Evolutionary conservation across 2,888 invertebrate species (phyloP), one percentile per base, ranked within the genome.

Genomic region (Diploptera punctata): DNA sequence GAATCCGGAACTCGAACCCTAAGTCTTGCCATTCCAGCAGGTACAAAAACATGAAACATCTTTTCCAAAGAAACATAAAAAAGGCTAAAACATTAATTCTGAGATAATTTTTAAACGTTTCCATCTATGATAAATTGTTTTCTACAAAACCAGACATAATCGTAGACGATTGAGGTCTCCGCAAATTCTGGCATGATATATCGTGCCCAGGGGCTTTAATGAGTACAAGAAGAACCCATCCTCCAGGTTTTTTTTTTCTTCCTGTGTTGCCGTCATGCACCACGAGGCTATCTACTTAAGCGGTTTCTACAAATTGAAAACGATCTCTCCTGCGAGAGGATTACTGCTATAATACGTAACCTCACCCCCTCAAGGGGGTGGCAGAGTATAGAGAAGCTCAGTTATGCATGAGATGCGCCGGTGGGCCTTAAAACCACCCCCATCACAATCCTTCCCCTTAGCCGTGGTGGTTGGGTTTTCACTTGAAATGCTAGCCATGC

Each of bases 241-340:
- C 57, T 16, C 1, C 31, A 24, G 52, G 13, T 7, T 52, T 52
- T 24, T 52, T 52, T 9, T 9, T 7, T 24, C 52, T 52, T 52
- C 24, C 13, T 13, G 38, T 29, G 21, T 61, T 61, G 16, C 65
- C 65, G 47, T 47, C 47, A 47, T 29, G 65, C 44, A n/a, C 61
- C 33, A 38, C n/a, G 61, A 38, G 44, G 65, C 65, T 65, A 65
- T 65, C 65, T 44, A 65, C 65, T 65, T 65, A 65, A 65, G 65
- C 65, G 65, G 65, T 65, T 65, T 65, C 65, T 65, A 43, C 65
- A 65, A 65, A 65, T 65, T 65, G 65, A 65, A 65, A 65, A 65
- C 65, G 44, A 65, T 65, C 65, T 65, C 65, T 47, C n/a, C 29
- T 47, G n/a, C n/a, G 47, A 47, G 65, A 47, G 65, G 65, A 65